Conservation (phyloP, 2,113 vertebrate genomes). For the Archocentrus centrarchus region DNA sequence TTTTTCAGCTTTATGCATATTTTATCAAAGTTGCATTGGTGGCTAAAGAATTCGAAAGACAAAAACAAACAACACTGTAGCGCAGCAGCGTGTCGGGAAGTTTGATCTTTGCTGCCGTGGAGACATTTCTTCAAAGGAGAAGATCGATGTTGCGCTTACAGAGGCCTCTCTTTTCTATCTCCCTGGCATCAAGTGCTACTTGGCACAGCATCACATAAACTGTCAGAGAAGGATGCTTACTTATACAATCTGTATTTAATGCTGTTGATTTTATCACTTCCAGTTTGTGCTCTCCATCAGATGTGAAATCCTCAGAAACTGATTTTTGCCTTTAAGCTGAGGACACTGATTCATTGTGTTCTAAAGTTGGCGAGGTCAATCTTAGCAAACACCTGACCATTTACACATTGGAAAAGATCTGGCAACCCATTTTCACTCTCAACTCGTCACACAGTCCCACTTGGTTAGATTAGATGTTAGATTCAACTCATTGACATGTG, state of each 20-base stretch:
- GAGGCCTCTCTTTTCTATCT: not conserved
- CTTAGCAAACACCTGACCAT: not conserved
- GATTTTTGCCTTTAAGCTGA: not conserved
- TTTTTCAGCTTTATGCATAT: not conserved
- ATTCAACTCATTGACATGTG: too few species aligned
- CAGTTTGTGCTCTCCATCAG: not conserved
- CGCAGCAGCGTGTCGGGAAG: not conserved
- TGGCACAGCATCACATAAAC: slow-evolving; percentile 9
- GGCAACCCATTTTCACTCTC: not conserved
- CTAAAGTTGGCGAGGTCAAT: not conserved
- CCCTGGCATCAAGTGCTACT: not conserved
- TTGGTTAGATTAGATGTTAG: not conserved
- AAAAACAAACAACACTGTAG: not conserved
- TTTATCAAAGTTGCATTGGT: not conserved
- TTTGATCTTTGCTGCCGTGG: not conserved
- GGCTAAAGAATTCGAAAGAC: not conserved
- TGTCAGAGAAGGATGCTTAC: not conserved
- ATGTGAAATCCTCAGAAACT: not conserved
- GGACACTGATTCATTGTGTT: not conserved
- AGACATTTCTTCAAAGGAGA: not conserved
- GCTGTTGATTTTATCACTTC: slow-evolving; percentile 1
- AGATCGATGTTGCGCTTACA: not conserved
- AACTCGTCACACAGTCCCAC: not conserved
- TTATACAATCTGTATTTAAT: slow-evolving; percentile 13
- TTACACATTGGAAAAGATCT: not conserved